Evolutionary conservation across 2,888 invertebrate species (phyloP).

Genomic region (Cosmia pyralina): DNA sequence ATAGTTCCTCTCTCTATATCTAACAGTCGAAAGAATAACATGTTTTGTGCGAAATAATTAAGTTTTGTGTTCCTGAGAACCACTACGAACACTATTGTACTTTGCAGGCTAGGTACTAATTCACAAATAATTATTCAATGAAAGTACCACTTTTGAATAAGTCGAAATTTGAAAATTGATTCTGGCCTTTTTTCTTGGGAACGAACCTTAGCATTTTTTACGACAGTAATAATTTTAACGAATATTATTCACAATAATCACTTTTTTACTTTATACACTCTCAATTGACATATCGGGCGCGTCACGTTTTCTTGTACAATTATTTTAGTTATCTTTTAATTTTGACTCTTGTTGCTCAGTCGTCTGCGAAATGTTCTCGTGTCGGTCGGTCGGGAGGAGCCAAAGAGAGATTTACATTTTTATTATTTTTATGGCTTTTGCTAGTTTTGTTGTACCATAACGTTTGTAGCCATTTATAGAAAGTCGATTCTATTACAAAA

Average conservation of each 20-base stretch:
- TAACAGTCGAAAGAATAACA: slow-evolving; percentile 46
- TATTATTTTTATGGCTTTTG: background rate
- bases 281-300: slow-evolving; percentile 89
- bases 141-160: slow-evolving; percentile 49
- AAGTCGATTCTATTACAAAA: too few relatives aligned
- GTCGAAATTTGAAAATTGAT: slow-evolving; percentile 38
- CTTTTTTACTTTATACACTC: slow-evolving; percentile 85
- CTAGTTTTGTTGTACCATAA: too few relatives aligned
- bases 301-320: slow-evolving; percentile 87
- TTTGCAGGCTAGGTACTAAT: slow-evolving; percentile 81
- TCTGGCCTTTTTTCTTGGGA: slow-evolving; percentile 44
- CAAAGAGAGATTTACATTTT: background rate
- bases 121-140: slow-evolving; percentile 55
- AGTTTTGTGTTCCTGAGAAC: slow-evolving; percentile 65
- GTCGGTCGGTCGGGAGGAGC: slow-evolving; percentile 49
- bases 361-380: slow-evolving; percentile 71
- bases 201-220: slow-evolving; percentile 66
- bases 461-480: too few relatives aligned
- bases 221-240: slow-evolving; percentile 70
- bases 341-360: slow-evolving; percentile 71
- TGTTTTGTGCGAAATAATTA: slow-evolving; percentile 72
- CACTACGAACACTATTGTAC: slow-evolving; percentile 83
- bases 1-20: slow-evolving; percentile 55
- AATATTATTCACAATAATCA: slow-evolving; percentile 79
- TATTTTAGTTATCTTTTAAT: slow-evolving; percentile 78